Conservation (phyloP, 2,888 invertebrate species). For the Cheiracanthium punctorium region DNA sequence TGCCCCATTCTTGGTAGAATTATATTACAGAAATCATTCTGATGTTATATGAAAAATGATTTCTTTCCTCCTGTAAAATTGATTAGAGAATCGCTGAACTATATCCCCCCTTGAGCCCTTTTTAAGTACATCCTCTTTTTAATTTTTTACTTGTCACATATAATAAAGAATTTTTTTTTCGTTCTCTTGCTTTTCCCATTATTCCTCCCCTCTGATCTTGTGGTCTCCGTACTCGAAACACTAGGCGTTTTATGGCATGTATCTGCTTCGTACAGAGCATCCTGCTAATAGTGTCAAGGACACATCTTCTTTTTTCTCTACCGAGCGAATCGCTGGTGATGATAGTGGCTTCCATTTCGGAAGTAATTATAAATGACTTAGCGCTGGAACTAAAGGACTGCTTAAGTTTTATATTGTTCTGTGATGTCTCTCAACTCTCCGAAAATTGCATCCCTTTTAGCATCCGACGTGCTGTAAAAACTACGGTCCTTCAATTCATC, state of each 20-base stretch:
- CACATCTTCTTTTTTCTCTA: slow-evolving; percentile 20
- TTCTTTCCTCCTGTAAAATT: no score
- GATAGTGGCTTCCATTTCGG: slow-evolving; percentile 62
- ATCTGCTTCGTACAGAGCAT: slow-evolving; percentile 33
- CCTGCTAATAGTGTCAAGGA: slow-evolving; percentile 62
- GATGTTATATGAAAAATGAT: no score
- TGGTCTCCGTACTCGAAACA: background rate
- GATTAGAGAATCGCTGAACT: no score
- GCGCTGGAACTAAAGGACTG: slow-evolving; percentile 17
- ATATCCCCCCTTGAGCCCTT: no score
- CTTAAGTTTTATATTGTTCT: background rate
- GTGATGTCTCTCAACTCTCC: no score
- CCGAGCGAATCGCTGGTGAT: slow-evolving; percentile 9
- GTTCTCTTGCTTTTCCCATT: background rate
- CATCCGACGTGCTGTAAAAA: no score
- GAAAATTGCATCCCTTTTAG: no score
- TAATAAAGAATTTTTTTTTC: background rate
- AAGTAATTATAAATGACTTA: slow-evolving; percentile 66
- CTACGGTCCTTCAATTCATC: no score
- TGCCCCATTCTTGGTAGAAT: no score
- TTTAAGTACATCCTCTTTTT: no score
- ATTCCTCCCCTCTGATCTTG: no score
- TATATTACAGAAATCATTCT: no score
- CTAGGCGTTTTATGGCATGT: background rate
- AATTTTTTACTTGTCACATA: background rate